Evolutionary conservation across 2,888 invertebrate species (phyloP), one percentile per base, ranked within the genome.

Genomic region (Agrypnus murinus): DNA sequence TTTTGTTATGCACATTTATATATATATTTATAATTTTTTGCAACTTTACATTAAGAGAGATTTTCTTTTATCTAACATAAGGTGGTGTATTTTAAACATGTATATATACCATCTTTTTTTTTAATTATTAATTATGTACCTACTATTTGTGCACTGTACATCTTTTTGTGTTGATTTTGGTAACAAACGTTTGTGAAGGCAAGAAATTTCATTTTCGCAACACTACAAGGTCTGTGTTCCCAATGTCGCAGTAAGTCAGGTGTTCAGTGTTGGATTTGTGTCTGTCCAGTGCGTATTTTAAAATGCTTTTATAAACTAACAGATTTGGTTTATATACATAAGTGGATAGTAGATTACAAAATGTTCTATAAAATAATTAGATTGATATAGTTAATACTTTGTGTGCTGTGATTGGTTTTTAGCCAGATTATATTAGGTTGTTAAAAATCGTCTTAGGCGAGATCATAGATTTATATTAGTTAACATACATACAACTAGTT

Each of bases 191-290:
- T 73, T 78, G 75, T 73, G 76, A 84, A 85, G 86, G 84, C 85
- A 78, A 84, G 84, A 84, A 83, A 84, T 83, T 83, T 84, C 83
- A 78, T 86, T 78, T 79, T 85, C 84, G 82, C 83, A 75, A 83
- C 84, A 78, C 81, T 85, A 78, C 84, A 84, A 81, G 83, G 81
- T 78, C 79, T 86, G 77, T 84, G 84, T 81, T 83, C 85, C 60
- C 85, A 83, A 77, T 85, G 84, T 79, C 85, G 86, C 84, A 85
- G 86, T 86, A 86, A 86, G 86, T 86, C 76, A 12, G 65, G 70
- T 70, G 71, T 71, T 71, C 57, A 60, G 34, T 65, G 53, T 65
- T 59, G 50, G 43, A 48, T 65, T 65, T 46, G 65, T 58, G 19
- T 55, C 55, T 55, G 55, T 55, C 36, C 32, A 19, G 10, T 17